phyloP scores from a whole-genome alignment of 1,140 invertebrate genomes.

The Hylaeus anthracinus region DNA sequence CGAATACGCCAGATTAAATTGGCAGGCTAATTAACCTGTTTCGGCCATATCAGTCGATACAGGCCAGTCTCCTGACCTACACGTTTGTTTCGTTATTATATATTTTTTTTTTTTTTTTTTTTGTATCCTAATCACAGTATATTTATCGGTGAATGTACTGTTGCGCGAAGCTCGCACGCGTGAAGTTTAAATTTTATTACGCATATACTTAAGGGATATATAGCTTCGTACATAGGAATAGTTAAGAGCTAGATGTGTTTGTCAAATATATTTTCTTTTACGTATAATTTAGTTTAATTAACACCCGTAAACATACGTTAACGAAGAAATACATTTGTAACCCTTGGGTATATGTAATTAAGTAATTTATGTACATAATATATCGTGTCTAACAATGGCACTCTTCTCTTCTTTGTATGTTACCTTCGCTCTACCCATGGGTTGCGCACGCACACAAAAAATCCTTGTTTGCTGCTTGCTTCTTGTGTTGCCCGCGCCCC shows the following conservation, averaged over 20 bases:
- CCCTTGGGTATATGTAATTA: conserved; percentile 56
- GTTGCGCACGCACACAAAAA: conserved; percentile 73
- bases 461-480: conserved; percentile 76
- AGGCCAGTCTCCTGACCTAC: conserved; percentile 68
- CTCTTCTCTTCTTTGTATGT: conserved; percentile 78
- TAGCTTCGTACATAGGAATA: background rate
- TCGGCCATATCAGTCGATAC: conserved; percentile 45
- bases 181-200: conserved; percentile 38
- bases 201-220: conserved; percentile 50
- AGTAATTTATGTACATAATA: conserved; percentile 52
- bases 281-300: background rate
- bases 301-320: background rate
- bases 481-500: conserved; percentile 74
- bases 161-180: conserved; percentile 32
- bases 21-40: conserved; percentile 69
- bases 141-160: conserved; percentile 27
- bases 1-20: conserved; percentile 63
- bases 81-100: conserved; percentile 24
- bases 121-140: background rate
- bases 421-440: conserved; percentile 72
- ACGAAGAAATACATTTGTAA: background rate
- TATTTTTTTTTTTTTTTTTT: background rate
- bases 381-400: conserved; percentile 74
- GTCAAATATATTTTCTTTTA: conserved; percentile 15
- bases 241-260: conserved; percentile 1